Evolutionary conservation across 2,113 vertebrate species (phyloP).

Genomic region (Synchiropus splendidus): DNA sequence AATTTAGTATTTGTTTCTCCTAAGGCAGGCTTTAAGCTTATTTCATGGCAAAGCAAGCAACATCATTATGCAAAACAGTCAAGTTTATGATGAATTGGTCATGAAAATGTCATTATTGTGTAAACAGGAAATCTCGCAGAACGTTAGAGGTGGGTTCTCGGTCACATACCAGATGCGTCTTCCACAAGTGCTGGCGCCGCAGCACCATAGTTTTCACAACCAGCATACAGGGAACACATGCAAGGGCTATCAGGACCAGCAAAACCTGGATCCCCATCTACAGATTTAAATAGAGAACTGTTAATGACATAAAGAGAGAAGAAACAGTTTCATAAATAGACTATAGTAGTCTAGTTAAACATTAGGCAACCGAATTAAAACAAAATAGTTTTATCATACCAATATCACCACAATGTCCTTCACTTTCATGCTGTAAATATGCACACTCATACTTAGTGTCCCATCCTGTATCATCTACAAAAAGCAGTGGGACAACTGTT

Average conservation of each 20-base stretch:
- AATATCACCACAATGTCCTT: too few species aligned
- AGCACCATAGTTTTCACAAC: conserved; percentile 89
- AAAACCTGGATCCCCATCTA: conserved; percentile 88
- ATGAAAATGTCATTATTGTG: conserved; percentile 29
- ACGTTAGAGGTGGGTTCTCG: conserved; percentile 13
- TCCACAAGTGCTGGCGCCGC: conserved; percentile 84
- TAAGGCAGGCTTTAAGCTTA: conserved; percentile 53
- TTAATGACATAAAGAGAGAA: conserved; percentile 23
- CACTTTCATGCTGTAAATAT: too few species aligned
- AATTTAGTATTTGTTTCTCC: conserved; percentile 14
- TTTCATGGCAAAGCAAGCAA: conserved; percentile 46
- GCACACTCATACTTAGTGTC: too few species aligned
- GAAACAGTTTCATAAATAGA: too few species aligned
- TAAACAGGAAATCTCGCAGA: conserved; percentile 10
- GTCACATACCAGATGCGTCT: conserved; percentile 84
- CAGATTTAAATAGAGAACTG: conserved; percentile 42
- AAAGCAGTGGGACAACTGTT: too few species aligned
- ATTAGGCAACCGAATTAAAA: too few species aligned
- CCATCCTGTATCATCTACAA: too few species aligned
- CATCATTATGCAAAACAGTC: conserved; percentile 33
- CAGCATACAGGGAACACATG: conserved; percentile 96
- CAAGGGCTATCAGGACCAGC: conserved; percentile 85
- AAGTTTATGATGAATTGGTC: conserved; percentile 40
- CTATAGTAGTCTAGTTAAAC: too few species aligned
- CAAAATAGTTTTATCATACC: too few species aligned